Percentiles rank a stretch among this genome's conserved stretches.
Evolutionary conservation across 2,797 vertebrate genomes (phyloP).

Genomic region (Sebastes itinus): DNA sequence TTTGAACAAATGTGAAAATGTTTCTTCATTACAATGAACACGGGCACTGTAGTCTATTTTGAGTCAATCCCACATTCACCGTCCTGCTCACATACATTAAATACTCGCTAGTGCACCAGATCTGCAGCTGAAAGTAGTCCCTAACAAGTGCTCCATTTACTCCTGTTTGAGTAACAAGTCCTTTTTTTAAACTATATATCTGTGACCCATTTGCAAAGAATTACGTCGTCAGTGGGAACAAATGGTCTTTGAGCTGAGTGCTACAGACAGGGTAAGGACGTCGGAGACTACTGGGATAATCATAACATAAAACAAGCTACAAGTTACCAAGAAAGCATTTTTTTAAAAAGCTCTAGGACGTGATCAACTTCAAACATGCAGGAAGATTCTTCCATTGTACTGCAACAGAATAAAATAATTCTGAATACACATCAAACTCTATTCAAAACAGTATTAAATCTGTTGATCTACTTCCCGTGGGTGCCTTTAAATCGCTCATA

Average conservation of each 20-base stretch:
- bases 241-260: background rate
- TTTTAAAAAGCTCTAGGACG: background rate
- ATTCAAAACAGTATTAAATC: background rate
- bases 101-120: too few species aligned
- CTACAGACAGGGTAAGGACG: background rate
- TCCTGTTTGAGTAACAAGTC: background rate
- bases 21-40: too few species aligned
- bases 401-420: background rate
- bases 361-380: background rate
- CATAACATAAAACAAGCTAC: background rate
- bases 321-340: background rate
- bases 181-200: background rate
- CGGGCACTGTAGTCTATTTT: too few species aligned
- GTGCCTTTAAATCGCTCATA: rapidly evolving
- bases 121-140: background rate
- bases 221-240: background rate
- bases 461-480: background rate
- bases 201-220: background rate
- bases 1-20: background rate
- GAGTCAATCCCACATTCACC: too few species aligned
- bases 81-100: background rate
- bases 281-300: background rate
- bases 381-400: background rate
- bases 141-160: background rate
- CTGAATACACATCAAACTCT: background rate